Base-by-base conservation (phyloP, 1,140 invertebrate genomes). In the Wiebesia pumilae region DNA sequence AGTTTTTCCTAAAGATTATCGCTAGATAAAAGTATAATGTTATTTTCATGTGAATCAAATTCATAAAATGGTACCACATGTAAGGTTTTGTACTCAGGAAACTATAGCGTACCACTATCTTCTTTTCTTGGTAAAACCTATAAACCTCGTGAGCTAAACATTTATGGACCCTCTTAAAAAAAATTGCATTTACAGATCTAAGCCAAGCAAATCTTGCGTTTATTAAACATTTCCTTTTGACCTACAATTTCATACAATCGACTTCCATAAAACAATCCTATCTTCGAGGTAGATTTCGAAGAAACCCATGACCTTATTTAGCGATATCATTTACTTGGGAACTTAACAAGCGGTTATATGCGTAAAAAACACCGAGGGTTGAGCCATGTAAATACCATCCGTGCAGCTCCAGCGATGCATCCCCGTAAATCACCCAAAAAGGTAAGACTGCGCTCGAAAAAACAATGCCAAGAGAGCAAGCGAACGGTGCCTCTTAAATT, bases 401-500 rank as follows among this genome's bases (percentile, higher is more conserved):
- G 38, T 43, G 71, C 14, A n/a, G 71, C 38, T 38, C 3, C 38
- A 24, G 2, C 0, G 71, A 38, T 38, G 30, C 12, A 40, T 33
- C 24, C 24, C 71, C 43, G 24, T 43, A 27, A 40, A 27, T 43
- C 24, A 43, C 21, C 71, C 19, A 38, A 75, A 43, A n/a, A 40
- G 38, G 71, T 38, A 71, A 71, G 69, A n/a, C 69, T 4, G 27
- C 40, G 19, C 3, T n/a, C n/a, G 3, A 47, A 80, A 27, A 24
- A 62, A 54, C 30, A 81, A 69, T 43, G 27, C 14, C 47, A 51
- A 71, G 30, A 40, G 33, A 75, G 1, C 0, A 38, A 33, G 9
- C 67, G 43, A 16, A 40, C n/a, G 33, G 27, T 7, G 54, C 40
- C 69, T 43, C 75, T 86, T 81, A 81, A 86, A 83, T 87, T 83